Evolutionary conservation across 1,140 invertebrate species (phyloP), one percentile per base, ranked within the genome.

Genomic region (Atta texana): DNA sequence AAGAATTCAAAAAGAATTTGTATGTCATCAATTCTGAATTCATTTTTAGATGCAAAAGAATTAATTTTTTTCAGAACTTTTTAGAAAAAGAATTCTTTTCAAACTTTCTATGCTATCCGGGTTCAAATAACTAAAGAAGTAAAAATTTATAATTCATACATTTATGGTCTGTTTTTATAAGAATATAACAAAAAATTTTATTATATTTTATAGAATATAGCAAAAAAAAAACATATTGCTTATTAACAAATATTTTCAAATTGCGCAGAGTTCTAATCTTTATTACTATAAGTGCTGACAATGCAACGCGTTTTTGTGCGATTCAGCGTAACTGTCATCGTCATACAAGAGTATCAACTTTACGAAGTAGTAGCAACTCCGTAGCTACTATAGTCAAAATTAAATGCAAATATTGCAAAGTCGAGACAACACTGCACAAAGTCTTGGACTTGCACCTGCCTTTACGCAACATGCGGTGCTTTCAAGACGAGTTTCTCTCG

Each of bases 351-450:
- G 7, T 44, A 59, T 75, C 55, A 61, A 59, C 31, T 75, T 75
- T 21, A 0, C n/a, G 16, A 75, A 75, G 31, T 75, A 75, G 31
- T 55, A 31, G 28, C 72, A 75, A 75, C 55, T 75, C 14, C 34
- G 14, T 74, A 39, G 72, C n/a, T 51, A 1, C 66, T 24, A 21
- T 16, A 69, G 72, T 61, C 55, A 21, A 61, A 75, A 75, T 75
- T 75, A 75, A 75, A 75, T 61, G 72, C 72, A 75, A 75, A 75
- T 39, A 75, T 44, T 16, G 66, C 66, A 24, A 69, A 69, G 39
- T 34, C 72, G 72, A 21, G 55, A 59, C 72, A 75, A 75, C 72
- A 44, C n/a, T 59, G 55, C 49, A 51, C 72, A 59, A 75, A 75
- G 55, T 75, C 72, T 39, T 59, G 31, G 72, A 75, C 72, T 59